Evolutionary conservation across 1,140 invertebrate species (phyloP).

Genomic region (Chrysoperla carnea): DNA sequence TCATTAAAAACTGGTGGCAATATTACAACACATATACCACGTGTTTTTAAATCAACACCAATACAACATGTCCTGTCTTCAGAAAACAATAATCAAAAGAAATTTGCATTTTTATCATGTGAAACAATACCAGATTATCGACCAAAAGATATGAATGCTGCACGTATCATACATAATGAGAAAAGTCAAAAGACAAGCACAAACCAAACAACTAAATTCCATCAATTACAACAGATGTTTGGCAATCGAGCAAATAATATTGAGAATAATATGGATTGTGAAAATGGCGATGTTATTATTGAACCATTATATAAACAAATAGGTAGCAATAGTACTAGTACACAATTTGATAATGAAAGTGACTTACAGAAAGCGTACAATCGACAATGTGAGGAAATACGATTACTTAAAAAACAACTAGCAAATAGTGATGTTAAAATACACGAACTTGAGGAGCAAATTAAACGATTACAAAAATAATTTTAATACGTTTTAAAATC

Average conservation of each 20-base stretch:
- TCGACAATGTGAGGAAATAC: slow-evolving; percentile 60
- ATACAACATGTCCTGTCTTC: slow-evolving; percentile 3
- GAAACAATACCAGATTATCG: slow-evolving; percentile 73
- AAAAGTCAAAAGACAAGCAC: slow-evolving; percentile 54
- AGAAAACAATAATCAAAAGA: slow-evolving; percentile 62
- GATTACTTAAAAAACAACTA: slow-evolving; percentile 53
- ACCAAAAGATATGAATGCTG: slow-evolving; percentile 23
- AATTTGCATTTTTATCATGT: slow-evolving; percentile 66
- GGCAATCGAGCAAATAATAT: slow-evolving; percentile 26
- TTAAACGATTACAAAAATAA: slow-evolving; percentile 34
- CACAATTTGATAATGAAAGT: slow-evolving; percentile 19
- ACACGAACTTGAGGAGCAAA: slow-evolving; percentile 55
- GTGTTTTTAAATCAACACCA: slow-evolving; percentile 33
- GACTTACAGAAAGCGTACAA: slow-evolving; percentile 54
- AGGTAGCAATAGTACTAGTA: slow-evolving; percentile 19
- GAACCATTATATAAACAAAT: slow-evolving; percentile 32
- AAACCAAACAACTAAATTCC: slow-evolving; percentile 60
- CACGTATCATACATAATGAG: slow-evolving; percentile 25
- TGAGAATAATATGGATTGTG: slow-evolving; percentile 20
- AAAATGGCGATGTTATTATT: too few species aligned
- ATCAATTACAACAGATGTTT: slow-evolving; percentile 53
- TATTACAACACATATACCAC: slow-evolving; percentile 53
- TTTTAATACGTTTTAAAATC: too few species aligned
- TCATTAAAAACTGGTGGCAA: slow-evolving; percentile 62
- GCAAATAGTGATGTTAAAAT: slow-evolving; percentile 55